These are phyloP conservation scores for Zygaena filipendulae DNA, from an alignment of 2,888 invertebrate species.

Conservation along the genomic window DNA sequence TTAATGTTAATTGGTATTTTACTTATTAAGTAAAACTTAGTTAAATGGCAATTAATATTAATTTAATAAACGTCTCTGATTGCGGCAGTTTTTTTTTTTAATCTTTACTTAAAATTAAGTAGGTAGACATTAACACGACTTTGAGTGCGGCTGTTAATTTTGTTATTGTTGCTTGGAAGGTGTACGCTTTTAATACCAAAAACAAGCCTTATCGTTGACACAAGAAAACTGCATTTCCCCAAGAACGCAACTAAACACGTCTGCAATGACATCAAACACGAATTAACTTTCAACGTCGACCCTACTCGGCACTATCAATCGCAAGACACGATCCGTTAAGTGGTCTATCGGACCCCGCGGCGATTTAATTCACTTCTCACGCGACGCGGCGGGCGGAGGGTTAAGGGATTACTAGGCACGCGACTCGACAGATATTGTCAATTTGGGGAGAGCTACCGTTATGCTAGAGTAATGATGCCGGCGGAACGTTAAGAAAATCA, in stretches of 20 bases:
- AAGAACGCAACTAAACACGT: constrained; percentile 47
- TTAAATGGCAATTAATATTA: too few species aligned
- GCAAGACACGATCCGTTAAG: constrained; percentile 55
- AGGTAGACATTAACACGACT: too few species aligned
- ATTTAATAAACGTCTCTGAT: too few species aligned
- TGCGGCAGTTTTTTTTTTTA: too few species aligned
- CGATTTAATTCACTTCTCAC: constrained; percentile 63
- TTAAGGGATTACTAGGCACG: constrained; percentile 57
- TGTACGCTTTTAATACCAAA: too few species aligned
- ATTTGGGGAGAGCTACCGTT: constrained; percentile 31
- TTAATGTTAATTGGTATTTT: too few species aligned
- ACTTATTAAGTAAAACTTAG: too few species aligned
- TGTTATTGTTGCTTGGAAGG: too few species aligned
- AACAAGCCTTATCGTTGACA: too few species aligned
- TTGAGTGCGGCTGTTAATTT: too few species aligned
- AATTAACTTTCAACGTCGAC: constrained; percentile 57
- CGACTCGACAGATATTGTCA: constrained; percentile 63
- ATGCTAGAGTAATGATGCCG: constrained; percentile 41
- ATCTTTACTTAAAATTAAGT: too few species aligned
- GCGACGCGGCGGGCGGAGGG: constrained; percentile 46
- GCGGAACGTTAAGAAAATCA: constrained; percentile 18
- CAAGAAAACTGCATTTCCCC: constrained; percentile 50
- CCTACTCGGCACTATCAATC: constrained; percentile 52
- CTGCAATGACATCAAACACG: constrained; percentile 60
- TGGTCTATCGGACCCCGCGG: constrained; percentile 53